These are phyloP conservation scores for Tipula lateralis DNA, from an alignment of 2,888 invertebrate species.

Conservation along the genomic window DNA sequence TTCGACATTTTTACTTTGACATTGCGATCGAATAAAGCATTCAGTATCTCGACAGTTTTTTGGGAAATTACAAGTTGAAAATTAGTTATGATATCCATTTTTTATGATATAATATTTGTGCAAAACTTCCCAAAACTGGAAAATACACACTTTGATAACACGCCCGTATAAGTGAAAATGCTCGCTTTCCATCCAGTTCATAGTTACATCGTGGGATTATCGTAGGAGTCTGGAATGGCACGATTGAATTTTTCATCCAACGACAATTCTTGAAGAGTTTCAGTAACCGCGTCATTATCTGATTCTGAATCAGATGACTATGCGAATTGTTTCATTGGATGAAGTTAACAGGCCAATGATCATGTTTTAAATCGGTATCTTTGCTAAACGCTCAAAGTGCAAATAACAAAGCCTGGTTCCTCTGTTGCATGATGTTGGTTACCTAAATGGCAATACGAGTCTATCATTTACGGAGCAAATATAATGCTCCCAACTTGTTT, in stretches of 20 bases:
- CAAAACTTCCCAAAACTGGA: not conserved
- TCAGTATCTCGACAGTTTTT: too few species aligned
- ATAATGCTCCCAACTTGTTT: too few species aligned
- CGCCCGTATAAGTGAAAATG: not conserved
- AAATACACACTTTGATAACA: not conserved
- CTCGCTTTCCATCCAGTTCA: not conserved
- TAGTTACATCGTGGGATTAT: not conserved
- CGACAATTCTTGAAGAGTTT: not conserved
- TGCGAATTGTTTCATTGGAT: not conserved
- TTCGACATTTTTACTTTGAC: too few species aligned
- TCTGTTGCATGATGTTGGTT: not conserved
- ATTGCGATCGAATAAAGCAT: too few species aligned
- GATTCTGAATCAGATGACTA: not conserved
- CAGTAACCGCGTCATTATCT: not conserved
- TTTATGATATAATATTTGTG: not conserved
- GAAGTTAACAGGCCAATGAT: not conserved
- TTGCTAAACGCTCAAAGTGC: not conserved
- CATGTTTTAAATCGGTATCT: not conserved
- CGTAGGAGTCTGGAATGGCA: not conserved
- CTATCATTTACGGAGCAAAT: too few species aligned
- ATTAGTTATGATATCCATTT: too few species aligned
- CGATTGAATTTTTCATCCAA: not conserved
- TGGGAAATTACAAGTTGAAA: too few species aligned
- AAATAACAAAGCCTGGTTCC: not conserved
- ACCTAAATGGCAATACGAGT: too few species aligned